Conservation (phyloP, 2,113 vertebrate species). For the Microtus montanus region DNA sequence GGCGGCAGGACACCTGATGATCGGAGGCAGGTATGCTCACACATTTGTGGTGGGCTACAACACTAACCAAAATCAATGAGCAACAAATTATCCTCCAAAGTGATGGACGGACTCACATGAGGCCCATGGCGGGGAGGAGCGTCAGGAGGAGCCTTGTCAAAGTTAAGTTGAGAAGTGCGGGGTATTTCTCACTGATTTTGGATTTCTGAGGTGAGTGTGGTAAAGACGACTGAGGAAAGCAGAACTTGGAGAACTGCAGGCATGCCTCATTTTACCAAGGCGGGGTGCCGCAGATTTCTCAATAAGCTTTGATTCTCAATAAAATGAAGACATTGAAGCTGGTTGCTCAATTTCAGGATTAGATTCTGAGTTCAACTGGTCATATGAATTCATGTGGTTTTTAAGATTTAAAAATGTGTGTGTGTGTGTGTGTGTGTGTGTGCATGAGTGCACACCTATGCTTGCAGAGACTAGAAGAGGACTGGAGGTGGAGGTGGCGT, state of each 20-base stretch:
- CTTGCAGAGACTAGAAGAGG: not conserved
- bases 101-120: slow-evolving; percentile 80
- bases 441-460: not conserved
- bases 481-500: not conserved
- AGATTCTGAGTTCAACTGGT: not conserved
- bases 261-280: slow-evolving; percentile 30
- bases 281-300: not conserved
- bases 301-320: not conserved
- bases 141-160: not conserved
- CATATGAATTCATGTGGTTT: not conserved
- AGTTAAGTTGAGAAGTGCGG: not conserved
- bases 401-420: not conserved
- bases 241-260: not conserved
- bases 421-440: not conserved
- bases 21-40: slow-evolving; percentile 86
- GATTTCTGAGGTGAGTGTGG: not conserved
- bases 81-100: slow-evolving; percentile 86
- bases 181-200: not conserved
- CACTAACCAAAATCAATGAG: slow-evolving; percentile 88
- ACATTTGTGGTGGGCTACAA: slow-evolving; percentile 82
- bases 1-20: slow-evolving; percentile 82
- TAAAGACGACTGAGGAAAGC: not conserved
- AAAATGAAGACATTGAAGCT: slow-evolving; percentile 10
- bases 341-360: slow-evolving; percentile 3
- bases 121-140: slow-evolving; percentile 1